Evolutionary conservation across 2,113 vertebrate genomes (phyloP), one percentile per base, ranked within the genome.

Genomic region (Cairina moschata): DNA sequence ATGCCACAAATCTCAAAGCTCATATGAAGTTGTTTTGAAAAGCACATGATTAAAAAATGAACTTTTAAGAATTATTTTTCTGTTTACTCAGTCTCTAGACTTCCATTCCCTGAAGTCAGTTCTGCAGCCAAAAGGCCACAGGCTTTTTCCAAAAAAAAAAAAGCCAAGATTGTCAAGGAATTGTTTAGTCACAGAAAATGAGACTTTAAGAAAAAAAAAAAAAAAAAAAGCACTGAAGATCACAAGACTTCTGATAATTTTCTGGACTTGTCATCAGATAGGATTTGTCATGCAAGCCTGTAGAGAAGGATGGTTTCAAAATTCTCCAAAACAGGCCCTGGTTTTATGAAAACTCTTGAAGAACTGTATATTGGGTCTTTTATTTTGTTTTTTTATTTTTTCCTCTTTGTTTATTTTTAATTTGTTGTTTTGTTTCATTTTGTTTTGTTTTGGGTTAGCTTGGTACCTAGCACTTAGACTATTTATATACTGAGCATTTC

Each of bases 161-260:
- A 93, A 78, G 74, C 77, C 89, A 81, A 60, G 38, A 22, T 83
- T 86, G 69, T 68, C 52, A 86, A 86, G 88, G 90, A 88, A 90
- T 88, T 83, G 40, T 78, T 96, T 96, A 90, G 86, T 94, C 90
- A 93, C 48, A 81, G 52, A 75, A 90, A 91, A 15, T 32, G 72
- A 83, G 59, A 74, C 90, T 77, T 80, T n/a, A 32, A 91, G 59
- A 32, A 92, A 92, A 52, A 52, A 52, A 13, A 50, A 23, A 93
- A 52, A 52, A 52, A 52, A 26, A 91, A 68, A 93, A 88, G 5
- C 21, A 65, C 23, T 56, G 66, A 60, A 77, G 60, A 90, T 96
- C 91, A 96, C 79, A 96, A 96, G 92, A 92, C 83, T 93, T 31
- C 10, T 65, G 79, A 95, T 78, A 75, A 86, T 90, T 88, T 94